Conservation (phyloP, 2,888 invertebrate species). For the Andrena minutula region DNA sequence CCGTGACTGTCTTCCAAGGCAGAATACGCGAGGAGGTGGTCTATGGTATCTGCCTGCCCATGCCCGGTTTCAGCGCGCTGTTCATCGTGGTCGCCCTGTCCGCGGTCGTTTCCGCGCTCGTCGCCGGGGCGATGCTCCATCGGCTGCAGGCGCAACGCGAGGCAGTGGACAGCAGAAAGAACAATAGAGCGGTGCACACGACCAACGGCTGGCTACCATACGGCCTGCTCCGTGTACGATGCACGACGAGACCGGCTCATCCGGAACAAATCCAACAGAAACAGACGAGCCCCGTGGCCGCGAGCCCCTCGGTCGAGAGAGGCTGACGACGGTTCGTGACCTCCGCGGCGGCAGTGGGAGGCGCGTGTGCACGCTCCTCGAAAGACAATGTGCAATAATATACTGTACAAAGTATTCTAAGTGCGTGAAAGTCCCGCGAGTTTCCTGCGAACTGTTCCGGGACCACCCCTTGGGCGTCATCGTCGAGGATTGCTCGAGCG, state of each 20-base stretch:
- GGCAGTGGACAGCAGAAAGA: conserved; percentile 83
- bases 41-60: conserved; percentile 96
- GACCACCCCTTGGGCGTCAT: conserved; percentile 7
- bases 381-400: conserved; percentile 83
- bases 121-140: conserved; percentile 93
- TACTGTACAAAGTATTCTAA: conserved; percentile 83
- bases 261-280: conserved; percentile 65
- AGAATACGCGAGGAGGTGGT: conserved; percentile 95
- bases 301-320: conserved; percentile 73
- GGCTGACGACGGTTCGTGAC: conserved; percentile 70
- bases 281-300: conserved; percentile 54
- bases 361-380: conserved; percentile 32
- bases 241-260: conserved; percentile 75
- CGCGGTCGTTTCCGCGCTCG: conserved; percentile 94
- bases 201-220: conserved; percentile 82
- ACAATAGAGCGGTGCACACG: conserved; percentile 73
- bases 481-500: neutral
- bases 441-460: conserved; percentile 18
- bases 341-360: conserved; percentile 22
- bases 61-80: conserved; percentile 94
- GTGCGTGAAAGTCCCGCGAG: conserved; percentile 68
- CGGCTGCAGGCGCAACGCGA: conserved; percentile 92
- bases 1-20: conserved; percentile 95
- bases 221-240: conserved; percentile 80
- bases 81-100: conserved; percentile 95